Conservation (phyloP, 2,888 invertebrate species). For the Pachydiplax longipennis region DNA sequence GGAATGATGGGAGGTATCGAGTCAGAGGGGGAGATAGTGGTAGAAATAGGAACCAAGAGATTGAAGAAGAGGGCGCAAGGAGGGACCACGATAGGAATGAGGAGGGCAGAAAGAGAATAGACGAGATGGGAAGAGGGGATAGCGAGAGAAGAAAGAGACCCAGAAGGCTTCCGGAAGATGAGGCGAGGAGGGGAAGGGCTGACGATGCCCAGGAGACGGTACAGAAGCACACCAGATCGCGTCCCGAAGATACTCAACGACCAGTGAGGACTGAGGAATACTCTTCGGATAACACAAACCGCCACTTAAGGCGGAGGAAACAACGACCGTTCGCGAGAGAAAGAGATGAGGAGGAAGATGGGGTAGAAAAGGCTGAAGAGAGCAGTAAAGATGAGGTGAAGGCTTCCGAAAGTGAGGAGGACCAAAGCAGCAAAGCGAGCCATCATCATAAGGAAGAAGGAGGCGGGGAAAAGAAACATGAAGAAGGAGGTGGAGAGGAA, state of each 20-base stretch:
- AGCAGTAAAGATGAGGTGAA: neutral
- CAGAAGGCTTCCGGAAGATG: too few species aligned
- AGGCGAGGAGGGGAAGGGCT: neutral
- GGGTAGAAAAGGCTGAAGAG: neutral
- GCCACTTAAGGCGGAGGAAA: neutral
- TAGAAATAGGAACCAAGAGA: too few species aligned
- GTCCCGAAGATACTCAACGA: too few species aligned
- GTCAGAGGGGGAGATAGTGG: too few species aligned
- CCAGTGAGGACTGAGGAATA: too few species aligned
- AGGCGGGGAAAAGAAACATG: neutral
- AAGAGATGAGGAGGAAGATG: neutral
- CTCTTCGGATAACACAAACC: too few species aligned
- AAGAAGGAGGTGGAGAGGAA: conserved; percentile 78
- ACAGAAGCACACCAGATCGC: neutral
- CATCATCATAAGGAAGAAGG: neutral
- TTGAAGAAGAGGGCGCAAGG: too few species aligned
- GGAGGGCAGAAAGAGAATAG: too few species aligned
- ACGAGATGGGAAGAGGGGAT: neutral
- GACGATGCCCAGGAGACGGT: neutral
- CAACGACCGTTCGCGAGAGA: neutral
- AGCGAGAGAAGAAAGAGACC: neutral
- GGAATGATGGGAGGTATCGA: too few species aligned
- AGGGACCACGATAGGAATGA: too few species aligned
- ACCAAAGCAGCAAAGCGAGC: neutral
- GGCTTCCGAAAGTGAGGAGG: neutral